Evolutionary conservation across 2,888 invertebrate species (phyloP), one percentile per base, ranked within the genome.

Genomic region (Trisateles emortualis): DNA sequence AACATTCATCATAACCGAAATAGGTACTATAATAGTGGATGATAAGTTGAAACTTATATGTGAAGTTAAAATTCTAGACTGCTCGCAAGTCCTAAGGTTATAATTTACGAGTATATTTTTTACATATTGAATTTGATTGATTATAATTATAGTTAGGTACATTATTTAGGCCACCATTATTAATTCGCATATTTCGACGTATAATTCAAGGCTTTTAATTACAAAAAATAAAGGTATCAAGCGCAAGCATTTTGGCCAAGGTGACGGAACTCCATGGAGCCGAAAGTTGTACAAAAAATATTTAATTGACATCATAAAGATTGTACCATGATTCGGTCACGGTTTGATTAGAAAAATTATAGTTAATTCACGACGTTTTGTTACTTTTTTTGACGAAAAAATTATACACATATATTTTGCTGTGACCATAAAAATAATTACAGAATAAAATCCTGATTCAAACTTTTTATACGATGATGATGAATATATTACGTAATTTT

Each of bases 161-260:
- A 40, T 30, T 26, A 39, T 22, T 19, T 39, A 39, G 39, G 39
- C 22, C 39, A 39, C 10, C 5, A 24, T 17, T 1, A 45, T 16
- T 43, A 36, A 24, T 26, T 48, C 39, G 30, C 30, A 39, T 40
- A 54, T 16, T 52, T 42, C 9, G 47, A 50, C 55, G 38, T 10
- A 30, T 41, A 52, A 54, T 59, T 49, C 30, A 65, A 59, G 49
- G 63, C 33, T 44, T 22, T 19, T 10, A 14, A 57, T 26, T 22
- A 47, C 6, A 56, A 68, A 56, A 64, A 53, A 61, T 0, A 2
- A 42, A 36, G 46, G 41, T 38, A 52, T 29, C 42, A 68, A 50
- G 36, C 35, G 45, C 35, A 52, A 60, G 43, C 44, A 58, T 58
- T 57, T 43, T 52, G 58, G 58, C 58, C 61, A 66, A 66, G 67